phyloP scores from a whole-genome alignment of 2,113 vertebrate species.

The Apodemus sylvaticus region DNA sequence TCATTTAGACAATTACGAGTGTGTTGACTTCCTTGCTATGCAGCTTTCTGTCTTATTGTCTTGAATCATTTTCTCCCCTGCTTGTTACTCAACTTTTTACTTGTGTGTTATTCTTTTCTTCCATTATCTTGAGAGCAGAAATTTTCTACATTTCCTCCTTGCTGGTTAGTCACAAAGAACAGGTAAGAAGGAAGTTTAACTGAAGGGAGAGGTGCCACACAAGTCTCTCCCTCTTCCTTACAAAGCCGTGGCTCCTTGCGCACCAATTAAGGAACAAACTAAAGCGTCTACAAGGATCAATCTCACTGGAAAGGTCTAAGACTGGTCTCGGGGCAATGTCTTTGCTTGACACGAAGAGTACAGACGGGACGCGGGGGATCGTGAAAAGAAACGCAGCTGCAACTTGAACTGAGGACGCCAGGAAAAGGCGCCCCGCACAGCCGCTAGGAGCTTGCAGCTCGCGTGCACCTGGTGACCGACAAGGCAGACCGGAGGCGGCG shows the following conservation, averaged over 20 bases:
- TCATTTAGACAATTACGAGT: constrained; percentile 26
- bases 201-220: not conserved
- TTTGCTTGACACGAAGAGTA: not conserved
- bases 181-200: not conserved
- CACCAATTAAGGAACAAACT: constrained; percentile 32
- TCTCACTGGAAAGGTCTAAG: not conserved
- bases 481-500: not conserved
- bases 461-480: constrained; percentile 22
- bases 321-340: constrained; percentile 26
- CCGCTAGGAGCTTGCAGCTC: not conserved
- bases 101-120: not conserved
- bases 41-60: constrained; percentile 28
- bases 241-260: constrained; percentile 15
- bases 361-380: not conserved
- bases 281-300: not conserved
- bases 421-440: not conserved
- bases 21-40: not conserved
- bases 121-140: not conserved
- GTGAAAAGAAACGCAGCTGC: not conserved
- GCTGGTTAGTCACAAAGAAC: not conserved
- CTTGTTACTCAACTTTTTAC: constrained; percentile 16
- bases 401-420: not conserved
- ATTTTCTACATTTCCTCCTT: not conserved
- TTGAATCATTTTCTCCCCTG: not conserved
- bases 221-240: not conserved